Evolutionary conservation across 2,797 vertebrate species (phyloP).

Genomic region (Brachyrhaphis roseni): DNA sequence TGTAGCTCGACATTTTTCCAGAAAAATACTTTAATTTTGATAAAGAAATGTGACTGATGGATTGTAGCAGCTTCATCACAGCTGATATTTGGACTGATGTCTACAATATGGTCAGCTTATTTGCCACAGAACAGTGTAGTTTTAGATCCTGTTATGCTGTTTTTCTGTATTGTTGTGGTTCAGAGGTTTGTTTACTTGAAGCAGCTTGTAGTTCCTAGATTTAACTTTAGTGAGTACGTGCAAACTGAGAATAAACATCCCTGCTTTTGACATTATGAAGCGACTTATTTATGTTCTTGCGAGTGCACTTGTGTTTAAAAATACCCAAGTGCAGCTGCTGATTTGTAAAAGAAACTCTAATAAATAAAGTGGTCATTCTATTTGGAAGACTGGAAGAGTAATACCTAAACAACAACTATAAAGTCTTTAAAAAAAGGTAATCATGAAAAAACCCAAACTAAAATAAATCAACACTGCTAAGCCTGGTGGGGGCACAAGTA

Average conservation of each 20-base stretch:
- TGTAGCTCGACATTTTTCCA: not conserved
- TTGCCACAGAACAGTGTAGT: not conserved
- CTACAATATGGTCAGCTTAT: not conserved
- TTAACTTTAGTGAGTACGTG: not conserved
- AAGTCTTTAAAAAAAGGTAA: no score
- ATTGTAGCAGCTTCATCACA: not conserved
- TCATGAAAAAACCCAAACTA: no score
- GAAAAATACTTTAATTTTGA: not conserved
- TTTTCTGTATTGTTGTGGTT: not conserved
- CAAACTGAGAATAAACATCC: not conserved
- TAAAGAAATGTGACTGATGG: not conserved
- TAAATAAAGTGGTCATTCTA: not conserved
- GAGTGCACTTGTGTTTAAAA: slow-evolving; percentile 1
- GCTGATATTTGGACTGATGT: slow-evolving; percentile 1
- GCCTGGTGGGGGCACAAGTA: no score
- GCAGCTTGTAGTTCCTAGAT: not conserved
- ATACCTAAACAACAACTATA: no score
- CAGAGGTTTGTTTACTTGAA: not conserved
- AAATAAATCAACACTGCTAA: no score
- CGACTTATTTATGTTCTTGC: not conserved
- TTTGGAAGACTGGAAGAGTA: no score
- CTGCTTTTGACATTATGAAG: not conserved
- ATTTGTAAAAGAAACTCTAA: not conserved
- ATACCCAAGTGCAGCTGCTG: not conserved
- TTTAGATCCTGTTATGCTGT: not conserved